Evolutionary conservation across 1,140 invertebrate genomes (phyloP).

Genomic region (Anadara kagoshimensis): DNA sequence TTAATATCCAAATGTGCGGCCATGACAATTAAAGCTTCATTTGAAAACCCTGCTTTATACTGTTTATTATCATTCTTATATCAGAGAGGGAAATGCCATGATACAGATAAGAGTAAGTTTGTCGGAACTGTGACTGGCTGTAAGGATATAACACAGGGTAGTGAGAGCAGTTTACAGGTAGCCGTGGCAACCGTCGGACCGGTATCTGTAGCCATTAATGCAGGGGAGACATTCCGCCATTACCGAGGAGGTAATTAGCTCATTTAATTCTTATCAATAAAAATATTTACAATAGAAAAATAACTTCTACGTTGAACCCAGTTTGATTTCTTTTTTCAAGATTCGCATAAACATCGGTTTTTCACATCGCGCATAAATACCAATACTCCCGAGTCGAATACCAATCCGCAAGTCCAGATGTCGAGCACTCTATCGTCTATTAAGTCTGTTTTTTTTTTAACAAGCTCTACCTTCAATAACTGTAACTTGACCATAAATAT

Average conservation of each 20-base stretch:
- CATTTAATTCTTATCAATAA: too few relatives aligned
- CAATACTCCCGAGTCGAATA: too few relatives aligned
- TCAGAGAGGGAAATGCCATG: conserved; percentile 74
- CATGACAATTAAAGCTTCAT: background rate
- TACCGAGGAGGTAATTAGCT: conserved; percentile 53
- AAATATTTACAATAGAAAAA: background rate
- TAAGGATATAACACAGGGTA: conserved; percentile 78
- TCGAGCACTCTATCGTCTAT: too few relatives aligned
- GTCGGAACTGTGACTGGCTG: conserved; percentile 78
- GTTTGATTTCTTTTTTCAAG: too few relatives aligned
- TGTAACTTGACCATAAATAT: too few relatives aligned
- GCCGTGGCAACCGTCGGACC: conserved; percentile 92
- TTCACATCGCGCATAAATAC: too few relatives aligned
- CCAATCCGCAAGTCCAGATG: too few relatives aligned
- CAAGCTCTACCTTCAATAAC: too few relatives aligned
- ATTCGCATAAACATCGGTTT: too few relatives aligned
- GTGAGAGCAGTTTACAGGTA: conserved; percentile 80
- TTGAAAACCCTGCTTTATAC: background rate
- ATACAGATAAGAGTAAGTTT: conserved; percentile 60
- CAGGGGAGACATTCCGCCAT: conserved; percentile 84
- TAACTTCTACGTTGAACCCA: too few relatives aligned
- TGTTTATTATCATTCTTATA: background rate
- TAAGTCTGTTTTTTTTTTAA: too few relatives aligned
- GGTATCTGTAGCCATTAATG: conserved; percentile 89
- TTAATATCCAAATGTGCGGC: background rate